These are phyloP conservation scores for Nysson spinosus DNA, from an alignment of 2,888 invertebrate species.

Conservation along the genomic window DNA sequence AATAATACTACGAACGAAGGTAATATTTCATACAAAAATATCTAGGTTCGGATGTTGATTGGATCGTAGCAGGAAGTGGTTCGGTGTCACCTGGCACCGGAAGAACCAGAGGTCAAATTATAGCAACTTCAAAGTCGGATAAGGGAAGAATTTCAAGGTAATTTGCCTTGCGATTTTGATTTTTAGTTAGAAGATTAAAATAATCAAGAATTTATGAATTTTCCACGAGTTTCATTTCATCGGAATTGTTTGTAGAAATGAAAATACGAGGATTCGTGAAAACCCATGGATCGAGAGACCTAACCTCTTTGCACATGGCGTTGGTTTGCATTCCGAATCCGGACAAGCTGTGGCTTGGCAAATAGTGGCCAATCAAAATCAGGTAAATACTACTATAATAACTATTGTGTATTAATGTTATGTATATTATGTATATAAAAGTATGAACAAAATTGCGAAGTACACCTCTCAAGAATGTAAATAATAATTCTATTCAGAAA, in stretches of 20 bases:
- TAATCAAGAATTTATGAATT: not conserved
- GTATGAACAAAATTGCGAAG: too few species aligned
- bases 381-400: conserved; percentile 56
- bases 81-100: conserved; percentile 80
- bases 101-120: conserved; percentile 69
- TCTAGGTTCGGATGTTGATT: conserved; percentile 85
- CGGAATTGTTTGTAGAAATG: conserved; percentile 43
- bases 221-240: not conserved
- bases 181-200: too few species aligned
- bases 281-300: conserved; percentile 54
- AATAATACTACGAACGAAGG: too few species aligned
- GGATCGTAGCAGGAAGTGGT: conserved; percentile 84
- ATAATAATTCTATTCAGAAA: too few species aligned
- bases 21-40: conserved; percentile 1
- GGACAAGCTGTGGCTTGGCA: conserved; percentile 66
- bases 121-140: conserved; percentile 62
- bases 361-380: conserved; percentile 54
- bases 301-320: conserved; percentile 62
- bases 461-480: too few species aligned
- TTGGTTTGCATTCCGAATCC: conserved; percentile 55
- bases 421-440: too few species aligned
- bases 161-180: conserved; percentile 4
- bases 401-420: too few species aligned
- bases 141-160: conserved; percentile 62
- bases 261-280: conserved; percentile 35